Conservation (phyloP, 2,113 vertebrate species). For the Elephantulus edwardii region DNA sequence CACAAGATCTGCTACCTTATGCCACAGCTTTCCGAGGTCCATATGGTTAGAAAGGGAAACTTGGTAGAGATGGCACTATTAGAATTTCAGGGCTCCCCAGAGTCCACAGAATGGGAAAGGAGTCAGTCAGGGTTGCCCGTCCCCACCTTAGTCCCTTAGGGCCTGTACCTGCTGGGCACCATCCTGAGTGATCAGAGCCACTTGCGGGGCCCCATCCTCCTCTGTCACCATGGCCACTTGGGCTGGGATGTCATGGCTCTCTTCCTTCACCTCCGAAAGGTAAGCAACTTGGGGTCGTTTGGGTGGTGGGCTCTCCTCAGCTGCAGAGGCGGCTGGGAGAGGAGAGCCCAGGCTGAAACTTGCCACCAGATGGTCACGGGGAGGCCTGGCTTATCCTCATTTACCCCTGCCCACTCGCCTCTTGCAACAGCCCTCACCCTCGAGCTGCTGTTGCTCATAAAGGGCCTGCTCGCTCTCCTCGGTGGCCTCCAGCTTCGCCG, state of each 20-base stretch:
- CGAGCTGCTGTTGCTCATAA: conserved; percentile 83
- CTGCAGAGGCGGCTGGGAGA: conserved; percentile 76
- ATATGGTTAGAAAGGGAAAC: background rate
- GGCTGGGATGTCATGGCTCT: conserved; percentile 68
- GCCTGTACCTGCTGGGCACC: conserved; percentile 84
- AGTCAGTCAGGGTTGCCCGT: background rate
- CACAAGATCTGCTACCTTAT: background rate
- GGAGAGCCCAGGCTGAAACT: conserved; percentile 55
- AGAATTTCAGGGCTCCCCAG: background rate
- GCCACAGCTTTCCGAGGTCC: background rate
- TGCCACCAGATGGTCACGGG: background rate
- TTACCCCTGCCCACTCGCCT: background rate
- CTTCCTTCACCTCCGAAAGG: conserved; percentile 81
- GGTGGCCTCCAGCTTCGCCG: conserved; percentile 85
- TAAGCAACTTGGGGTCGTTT: conserved; percentile 78
- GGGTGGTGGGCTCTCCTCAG: conserved; percentile 71
- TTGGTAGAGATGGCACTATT: background rate
- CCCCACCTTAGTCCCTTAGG: background rate
- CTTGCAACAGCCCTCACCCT: conserved; percentile 75
- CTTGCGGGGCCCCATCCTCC: conserved; percentile 79
- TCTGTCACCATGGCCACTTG: conserved; percentile 81
- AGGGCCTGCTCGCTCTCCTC: conserved; percentile 86
- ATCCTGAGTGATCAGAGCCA: conserved; percentile 83
- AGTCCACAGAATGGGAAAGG: background rate
- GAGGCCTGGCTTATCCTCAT: background rate